A percentile compares a stretch with the other conserved stretches of the same genome.
Conservation (phyloP, 92 coral and sea anemone genomes). For the Phenganax marumi region DNA sequence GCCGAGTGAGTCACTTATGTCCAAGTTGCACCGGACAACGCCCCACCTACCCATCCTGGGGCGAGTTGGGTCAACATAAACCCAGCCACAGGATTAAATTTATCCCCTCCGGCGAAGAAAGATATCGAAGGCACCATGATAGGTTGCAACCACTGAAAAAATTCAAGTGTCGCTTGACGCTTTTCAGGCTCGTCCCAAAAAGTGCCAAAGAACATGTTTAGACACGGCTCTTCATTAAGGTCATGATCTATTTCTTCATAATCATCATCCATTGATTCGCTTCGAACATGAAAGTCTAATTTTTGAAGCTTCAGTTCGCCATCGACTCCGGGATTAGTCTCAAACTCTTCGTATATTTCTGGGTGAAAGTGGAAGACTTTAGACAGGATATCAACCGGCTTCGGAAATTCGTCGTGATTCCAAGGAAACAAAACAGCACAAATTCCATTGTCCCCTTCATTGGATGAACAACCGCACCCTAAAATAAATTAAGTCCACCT, state of each 20-base stretch:
- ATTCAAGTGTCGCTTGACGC: background rate
- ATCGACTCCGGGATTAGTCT: background rate
- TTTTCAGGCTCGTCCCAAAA: background rate
- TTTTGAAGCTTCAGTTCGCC: background rate
- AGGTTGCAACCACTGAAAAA: conserved; percentile 29
- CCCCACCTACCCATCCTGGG: conserved; percentile 38
- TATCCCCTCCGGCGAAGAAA: conserved; percentile 16
- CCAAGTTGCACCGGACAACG: conserved; percentile 9
- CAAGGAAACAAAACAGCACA: conserved; percentile 37
- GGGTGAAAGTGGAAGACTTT: conserved; percentile 32
- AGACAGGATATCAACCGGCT: background rate
- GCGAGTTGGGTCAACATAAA: conserved; percentile 34
- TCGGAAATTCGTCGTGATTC: conserved; percentile 17
- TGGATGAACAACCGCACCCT: conserved; percentile 29
- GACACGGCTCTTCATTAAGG: conserved; percentile 22
- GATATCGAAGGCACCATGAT: conserved; percentile 23
- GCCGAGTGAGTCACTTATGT: background rate
- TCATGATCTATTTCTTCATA: conserved; percentile 1
- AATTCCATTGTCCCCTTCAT: conserved; percentile 18
- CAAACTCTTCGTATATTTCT: conserved; percentile 12
- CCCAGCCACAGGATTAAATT: conserved; percentile 27
- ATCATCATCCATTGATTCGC: background rate
- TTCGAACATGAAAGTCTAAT: conserved; percentile 9
- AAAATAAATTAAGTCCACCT: background rate
- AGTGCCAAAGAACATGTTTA: conserved; percentile 21